Conservation (phyloP, 2,797 vertebrate genomes). For the Danio jaintianensis region DNA sequence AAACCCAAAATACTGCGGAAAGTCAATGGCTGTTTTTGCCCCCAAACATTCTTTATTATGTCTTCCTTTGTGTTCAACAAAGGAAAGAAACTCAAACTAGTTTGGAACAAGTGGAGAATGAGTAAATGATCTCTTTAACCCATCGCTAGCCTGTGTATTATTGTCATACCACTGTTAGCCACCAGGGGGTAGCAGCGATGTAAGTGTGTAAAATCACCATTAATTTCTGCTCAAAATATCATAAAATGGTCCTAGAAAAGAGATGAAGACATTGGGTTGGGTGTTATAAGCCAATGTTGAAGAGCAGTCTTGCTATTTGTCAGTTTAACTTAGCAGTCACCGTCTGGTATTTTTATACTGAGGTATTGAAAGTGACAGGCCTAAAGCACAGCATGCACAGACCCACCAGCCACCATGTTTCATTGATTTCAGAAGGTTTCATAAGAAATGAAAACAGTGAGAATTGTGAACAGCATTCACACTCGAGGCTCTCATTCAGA, state of each 20-base stretch:
- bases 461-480: slow-evolving; percentile 23
- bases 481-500: slow-evolving; percentile 31
- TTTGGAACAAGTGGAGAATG: too few species aligned
- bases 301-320: not conserved
- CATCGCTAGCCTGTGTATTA: not conserved
- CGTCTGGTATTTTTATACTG: not conserved
- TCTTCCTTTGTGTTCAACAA: too few species aligned
- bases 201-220: not conserved
- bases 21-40: too few species aligned
- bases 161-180: not conserved
- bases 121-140: not conserved
- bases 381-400: not conserved
- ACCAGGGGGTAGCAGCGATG: slow-evolving; percentile 27
- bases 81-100: too few species aligned
- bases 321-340: not conserved
- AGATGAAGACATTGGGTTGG: not conserved
- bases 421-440: slow-evolving; percentile 46
- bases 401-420: slow-evolving; percentile 2
- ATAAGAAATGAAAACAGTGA: slow-evolving; percentile 41
- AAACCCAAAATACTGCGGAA: too few species aligned
- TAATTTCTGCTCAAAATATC: slow-evolving; percentile 16
- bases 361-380: not conserved
- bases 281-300: not conserved
- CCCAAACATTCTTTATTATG: too few species aligned
- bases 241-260: not conserved